These are phyloP conservation scores for Lanistes nyassanus DNA, from an alignment of 1,140 invertebrate genomes.

Conservation along the genomic window DNA sequence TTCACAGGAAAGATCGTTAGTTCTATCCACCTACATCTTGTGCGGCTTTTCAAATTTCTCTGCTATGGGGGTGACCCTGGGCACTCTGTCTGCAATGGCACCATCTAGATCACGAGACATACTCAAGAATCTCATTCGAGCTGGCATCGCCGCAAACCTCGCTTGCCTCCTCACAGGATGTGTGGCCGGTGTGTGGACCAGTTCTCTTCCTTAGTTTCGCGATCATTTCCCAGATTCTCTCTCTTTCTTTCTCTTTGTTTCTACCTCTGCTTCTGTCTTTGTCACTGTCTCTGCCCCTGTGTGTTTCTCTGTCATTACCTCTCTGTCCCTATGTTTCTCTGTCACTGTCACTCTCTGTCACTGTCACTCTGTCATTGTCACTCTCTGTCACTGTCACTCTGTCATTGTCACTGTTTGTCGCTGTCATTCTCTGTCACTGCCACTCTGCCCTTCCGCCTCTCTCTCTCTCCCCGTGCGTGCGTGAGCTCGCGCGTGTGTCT, in stretches of 20 bases:
- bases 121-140: conserved; percentile 75
- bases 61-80: conserved; percentile 89
- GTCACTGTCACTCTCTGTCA: conserved; percentile 12
- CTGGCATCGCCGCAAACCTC: conserved; percentile 85
- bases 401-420: not conserved
- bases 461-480: conserved; percentile 1
- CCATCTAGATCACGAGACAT: conserved; percentile 76
- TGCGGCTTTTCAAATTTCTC: conserved; percentile 96
- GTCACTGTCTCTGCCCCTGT: not conserved
- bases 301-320: not conserved
- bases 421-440: not conserved
- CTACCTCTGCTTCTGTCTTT: not conserved
- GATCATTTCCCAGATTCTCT: not conserved
- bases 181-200: conserved; percentile 35
- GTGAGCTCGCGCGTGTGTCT: conserved; percentile 7
- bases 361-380: conserved; percentile 12
- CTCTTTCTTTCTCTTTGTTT: not conserved
- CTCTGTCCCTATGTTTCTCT: conserved; percentile 19
- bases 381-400: not conserved
- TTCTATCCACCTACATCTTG: conserved; percentile 91
- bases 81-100: conserved; percentile 80
- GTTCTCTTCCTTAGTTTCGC: not conserved
- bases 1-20: conserved; percentile 75
- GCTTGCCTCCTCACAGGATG: conserved; percentile 77
- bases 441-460: conserved; percentile 25